Conservation (phyloP, 35 echinoderm and acorn worm genomes). For the Hemicentrotus pulcherrimus region DNA sequence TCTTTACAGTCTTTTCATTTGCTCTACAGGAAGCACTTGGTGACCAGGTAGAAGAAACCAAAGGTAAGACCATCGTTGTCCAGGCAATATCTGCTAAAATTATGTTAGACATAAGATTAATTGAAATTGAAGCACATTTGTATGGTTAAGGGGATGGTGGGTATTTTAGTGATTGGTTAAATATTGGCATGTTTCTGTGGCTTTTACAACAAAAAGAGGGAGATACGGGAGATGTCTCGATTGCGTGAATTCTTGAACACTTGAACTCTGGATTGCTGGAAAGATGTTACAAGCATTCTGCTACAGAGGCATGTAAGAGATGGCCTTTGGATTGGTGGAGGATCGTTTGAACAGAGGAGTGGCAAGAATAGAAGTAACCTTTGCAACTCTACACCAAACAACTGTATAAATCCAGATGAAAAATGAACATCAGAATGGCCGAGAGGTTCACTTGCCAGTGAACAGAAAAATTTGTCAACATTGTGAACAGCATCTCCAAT, state of each 20-base stretch:
- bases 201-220: slow-evolving; percentile 2
- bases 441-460: background rate
- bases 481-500: background rate
- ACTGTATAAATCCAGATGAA: background rate
- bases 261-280: background rate
- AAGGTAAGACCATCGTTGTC: slow-evolving; percentile 8
- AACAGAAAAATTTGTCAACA: background rate
- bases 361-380: background rate
- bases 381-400: background rate
- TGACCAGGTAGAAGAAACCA: background rate
- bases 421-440: background rate
- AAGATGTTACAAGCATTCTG: background rate
- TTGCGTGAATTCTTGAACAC: no score
- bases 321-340: background rate
- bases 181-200: slow-evolving; percentile 45
- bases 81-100: background rate
- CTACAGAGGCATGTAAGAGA: background rate
- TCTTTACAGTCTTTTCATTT: background rate
- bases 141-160: background rate
- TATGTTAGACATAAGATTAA: background rate
- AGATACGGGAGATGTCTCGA: background rate
- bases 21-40: slow-evolving; percentile 27
- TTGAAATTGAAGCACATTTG: background rate
- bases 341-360: background rate
- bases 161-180: background rate